Evolutionary conservation across 2,113 vertebrate species (phyloP).

Genomic region (Cottus gobio): DNA sequence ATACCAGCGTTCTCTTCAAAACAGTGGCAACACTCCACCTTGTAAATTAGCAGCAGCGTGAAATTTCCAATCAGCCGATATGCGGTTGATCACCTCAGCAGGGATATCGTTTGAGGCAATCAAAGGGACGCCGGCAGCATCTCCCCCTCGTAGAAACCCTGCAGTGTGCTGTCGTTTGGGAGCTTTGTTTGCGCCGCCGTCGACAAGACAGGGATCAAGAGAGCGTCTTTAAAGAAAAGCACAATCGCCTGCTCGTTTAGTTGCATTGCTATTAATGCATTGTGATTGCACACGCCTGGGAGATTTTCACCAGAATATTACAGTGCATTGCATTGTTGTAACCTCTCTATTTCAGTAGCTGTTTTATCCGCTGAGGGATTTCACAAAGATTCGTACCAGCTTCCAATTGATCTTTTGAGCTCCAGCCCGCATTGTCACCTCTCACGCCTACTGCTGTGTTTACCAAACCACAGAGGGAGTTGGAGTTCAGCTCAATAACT

Average conservation of each 20-base stretch:
- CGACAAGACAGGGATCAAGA: conserved; percentile 28
- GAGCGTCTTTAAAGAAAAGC: conserved; percentile 33
- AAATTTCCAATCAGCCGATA: conserved; percentile 70
- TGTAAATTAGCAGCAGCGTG: conserved; percentile 65
- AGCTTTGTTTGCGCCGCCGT: conserved; percentile 33
- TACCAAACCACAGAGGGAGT: conserved; percentile 38
- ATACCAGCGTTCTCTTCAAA: conserved; percentile 32
- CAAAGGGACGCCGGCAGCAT: conserved; percentile 50
- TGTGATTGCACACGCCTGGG: neutral
- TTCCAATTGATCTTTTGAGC: neutral
- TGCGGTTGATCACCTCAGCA: conserved; percentile 70
- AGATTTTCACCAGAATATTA: conserved; percentile 1
- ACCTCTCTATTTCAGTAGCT: neutral
- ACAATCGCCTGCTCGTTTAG: conserved; percentile 16
- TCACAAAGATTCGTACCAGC: neutral
- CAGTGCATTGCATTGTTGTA: neutral
- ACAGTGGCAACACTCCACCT: conserved; percentile 47
- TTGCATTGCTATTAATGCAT: conserved; percentile 4
- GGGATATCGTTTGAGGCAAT: conserved; percentile 67
- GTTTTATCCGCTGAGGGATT: conserved; percentile 10
- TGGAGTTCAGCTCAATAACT: conserved; percentile 31
- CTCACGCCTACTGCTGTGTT: conserved; percentile 20
- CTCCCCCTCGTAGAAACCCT: conserved; percentile 31
- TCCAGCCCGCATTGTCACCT: neutral
- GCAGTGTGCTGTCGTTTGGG: conserved; percentile 34